phyloP scores from a whole-genome alignment of 2,797 vertebrate genomes.

The Pteronotus mesoamericanus region DNA sequence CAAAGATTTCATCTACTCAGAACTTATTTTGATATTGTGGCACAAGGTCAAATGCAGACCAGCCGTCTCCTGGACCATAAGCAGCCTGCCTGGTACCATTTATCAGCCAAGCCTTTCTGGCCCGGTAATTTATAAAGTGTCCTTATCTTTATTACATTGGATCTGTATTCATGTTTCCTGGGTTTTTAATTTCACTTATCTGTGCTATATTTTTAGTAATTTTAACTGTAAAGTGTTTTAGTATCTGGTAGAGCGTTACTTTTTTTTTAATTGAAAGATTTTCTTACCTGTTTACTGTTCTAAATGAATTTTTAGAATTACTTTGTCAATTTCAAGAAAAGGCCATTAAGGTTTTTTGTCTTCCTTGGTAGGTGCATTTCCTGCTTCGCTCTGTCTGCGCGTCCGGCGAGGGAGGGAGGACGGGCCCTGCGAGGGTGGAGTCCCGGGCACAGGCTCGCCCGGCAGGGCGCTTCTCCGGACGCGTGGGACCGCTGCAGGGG shows the following conservation, averaged over 20 bases:
- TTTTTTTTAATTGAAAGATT: neutral
- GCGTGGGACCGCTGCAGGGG: neutral
- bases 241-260: neutral
- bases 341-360: neutral
- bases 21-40: neutral
- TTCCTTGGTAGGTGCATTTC: neutral
- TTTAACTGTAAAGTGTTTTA: neutral
- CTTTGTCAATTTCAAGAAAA: neutral
- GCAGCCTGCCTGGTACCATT: accelerated
- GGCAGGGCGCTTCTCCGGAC: no score
- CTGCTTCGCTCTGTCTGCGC: neutral
- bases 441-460: neutral
- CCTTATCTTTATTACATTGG: neutral
- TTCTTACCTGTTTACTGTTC: neutral
- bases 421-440: no score
- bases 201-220: neutral
- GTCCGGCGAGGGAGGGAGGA: neutral
- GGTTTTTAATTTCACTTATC: neutral
- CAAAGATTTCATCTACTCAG: neutral
- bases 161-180: neutral
- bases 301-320: neutral
- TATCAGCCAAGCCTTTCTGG: neutral
- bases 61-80: neutral
- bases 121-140: accelerated
- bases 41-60: neutral